phyloP scores from a whole-genome alignment of 2,888 invertebrate genomes.

The Taphrorychus bicolor region DNA sequence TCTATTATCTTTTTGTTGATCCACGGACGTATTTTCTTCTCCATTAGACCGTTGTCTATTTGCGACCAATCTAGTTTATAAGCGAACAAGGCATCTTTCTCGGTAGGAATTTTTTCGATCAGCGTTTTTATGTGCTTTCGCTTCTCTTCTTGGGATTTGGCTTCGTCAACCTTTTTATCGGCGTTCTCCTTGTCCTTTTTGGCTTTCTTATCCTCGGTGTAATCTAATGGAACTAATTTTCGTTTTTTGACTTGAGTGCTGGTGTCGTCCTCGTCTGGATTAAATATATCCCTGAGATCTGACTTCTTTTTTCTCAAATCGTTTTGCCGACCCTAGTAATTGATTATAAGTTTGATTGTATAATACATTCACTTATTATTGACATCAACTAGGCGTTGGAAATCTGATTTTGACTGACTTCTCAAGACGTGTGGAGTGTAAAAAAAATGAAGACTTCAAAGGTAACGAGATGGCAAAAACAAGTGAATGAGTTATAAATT shows the following conservation, averaged over 20 bases:
- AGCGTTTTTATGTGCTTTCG: slow-evolving; percentile 94
- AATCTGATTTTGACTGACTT: too few relatives aligned
- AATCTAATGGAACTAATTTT: slow-evolving; percentile 80
- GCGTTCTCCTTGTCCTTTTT: slow-evolving; percentile 60
- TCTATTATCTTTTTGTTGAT: slow-evolving; percentile 99
- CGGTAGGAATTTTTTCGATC: slow-evolving; percentile 98
- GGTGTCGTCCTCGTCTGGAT: slow-evolving; percentile 79
- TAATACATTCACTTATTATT: too few relatives aligned
- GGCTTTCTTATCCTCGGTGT: slow-evolving; percentile 64
- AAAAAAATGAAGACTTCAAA: too few relatives aligned
- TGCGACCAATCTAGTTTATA: slow-evolving; percentile 90
- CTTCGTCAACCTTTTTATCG: slow-evolving; percentile 64
- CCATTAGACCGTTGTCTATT: slow-evolving; percentile 82
- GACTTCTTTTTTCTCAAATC: slow-evolving; percentile 72
- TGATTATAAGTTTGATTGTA: too few relatives aligned
- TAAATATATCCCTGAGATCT: slow-evolving; percentile 85
- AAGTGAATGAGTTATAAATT: too few relatives aligned
- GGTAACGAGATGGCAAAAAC: too few relatives aligned
- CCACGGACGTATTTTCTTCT: slow-evolving; percentile 97
- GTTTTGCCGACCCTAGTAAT: slow-evolving; percentile 17
- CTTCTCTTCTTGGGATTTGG: slow-evolving; percentile 90
- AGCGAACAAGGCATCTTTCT: slow-evolving; percentile 94
- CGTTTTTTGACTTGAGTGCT: slow-evolving; percentile 70
- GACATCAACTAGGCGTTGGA: too few relatives aligned
- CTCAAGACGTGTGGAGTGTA: too few relatives aligned